phyloP scores from a whole-genome alignment of 2,888 invertebrate species.

The Rhogogaster chlorosoma region DNA sequence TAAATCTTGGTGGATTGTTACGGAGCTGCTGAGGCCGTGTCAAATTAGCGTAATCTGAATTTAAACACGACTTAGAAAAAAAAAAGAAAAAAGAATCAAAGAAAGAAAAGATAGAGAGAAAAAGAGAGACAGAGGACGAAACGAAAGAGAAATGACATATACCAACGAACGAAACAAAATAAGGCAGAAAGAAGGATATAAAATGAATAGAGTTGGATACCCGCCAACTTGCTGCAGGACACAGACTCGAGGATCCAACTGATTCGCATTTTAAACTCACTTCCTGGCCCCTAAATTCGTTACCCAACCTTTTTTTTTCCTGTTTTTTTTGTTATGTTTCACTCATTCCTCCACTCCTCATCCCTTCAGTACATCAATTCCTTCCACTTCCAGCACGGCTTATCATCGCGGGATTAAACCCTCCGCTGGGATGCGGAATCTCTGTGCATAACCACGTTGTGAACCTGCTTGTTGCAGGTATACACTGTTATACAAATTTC shows the following conservation, averaged over 20 bases:
- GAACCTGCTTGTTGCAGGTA: background rate
- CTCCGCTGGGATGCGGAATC: background rate
- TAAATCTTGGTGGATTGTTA: constrained; percentile 34
- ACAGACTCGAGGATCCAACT: constrained; percentile 42
- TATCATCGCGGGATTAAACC: background rate
- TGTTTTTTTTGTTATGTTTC: background rate
- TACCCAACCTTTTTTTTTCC: background rate
- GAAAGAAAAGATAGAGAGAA: constrained; percentile 46
- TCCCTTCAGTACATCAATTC: background rate
- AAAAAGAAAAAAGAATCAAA: constrained; percentile 52
- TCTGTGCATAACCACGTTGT: background rate
- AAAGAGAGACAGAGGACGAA: constrained; percentile 42
- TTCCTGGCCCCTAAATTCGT: constrained; percentile 40
- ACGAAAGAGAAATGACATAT: constrained; percentile 44
- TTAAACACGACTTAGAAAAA: constrained; percentile 59
- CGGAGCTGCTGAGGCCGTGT: background rate
- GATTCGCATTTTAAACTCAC: constrained; percentile 43
- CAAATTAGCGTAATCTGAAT: constrained; percentile 63
- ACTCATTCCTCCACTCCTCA: background rate
- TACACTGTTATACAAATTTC: background rate
- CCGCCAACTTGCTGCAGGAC: constrained; percentile 59
- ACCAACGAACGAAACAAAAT: constrained; percentile 35
- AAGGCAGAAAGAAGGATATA: constrained; percentile 49
- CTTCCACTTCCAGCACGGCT: background rate
- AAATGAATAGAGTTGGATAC: constrained; percentile 66